Conservation (phyloP, 2,797 vertebrate species). For the Pteronotus mesoamericanus region DNA sequence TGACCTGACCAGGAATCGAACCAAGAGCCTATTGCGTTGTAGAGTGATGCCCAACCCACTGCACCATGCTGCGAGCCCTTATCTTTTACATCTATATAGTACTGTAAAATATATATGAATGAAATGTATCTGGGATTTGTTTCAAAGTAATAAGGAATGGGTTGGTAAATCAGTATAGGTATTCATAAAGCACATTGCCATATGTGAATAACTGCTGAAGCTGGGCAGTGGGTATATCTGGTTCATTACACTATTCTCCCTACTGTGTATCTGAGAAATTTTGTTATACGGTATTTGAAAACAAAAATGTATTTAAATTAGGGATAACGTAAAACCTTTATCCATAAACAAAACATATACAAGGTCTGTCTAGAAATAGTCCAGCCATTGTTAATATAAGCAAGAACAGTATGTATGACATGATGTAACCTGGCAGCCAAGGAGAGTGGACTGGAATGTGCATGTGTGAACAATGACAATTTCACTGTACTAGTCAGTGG, state of each 20-base stretch:
- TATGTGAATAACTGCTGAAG: background rate
- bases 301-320: slow-evolving; percentile 15
- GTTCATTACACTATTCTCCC: background rate
- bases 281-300: slow-evolving; percentile 27
- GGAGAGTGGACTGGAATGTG: background rate
- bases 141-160: background rate
- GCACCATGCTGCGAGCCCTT: background rate
- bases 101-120: slow-evolving; percentile 35
- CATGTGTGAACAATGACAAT: background rate
- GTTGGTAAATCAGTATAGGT: background rate
- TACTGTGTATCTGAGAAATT: background rate
- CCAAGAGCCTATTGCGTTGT: background rate
- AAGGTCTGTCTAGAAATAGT: background rate
- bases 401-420: background rate
- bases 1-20: background rate
- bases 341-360: background rate
- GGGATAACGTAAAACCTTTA: background rate
- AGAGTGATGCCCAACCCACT: background rate
- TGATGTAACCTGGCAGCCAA: background rate
- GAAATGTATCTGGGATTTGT: background rate
- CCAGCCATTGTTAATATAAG: background rate
- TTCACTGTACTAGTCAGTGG: background rate
- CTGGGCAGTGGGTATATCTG: background rate
- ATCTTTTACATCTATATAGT: background rate
- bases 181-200: background rate